Conservation (phyloP, 2,797 vertebrate genomes). For the Antrozous pallidus region DNA sequence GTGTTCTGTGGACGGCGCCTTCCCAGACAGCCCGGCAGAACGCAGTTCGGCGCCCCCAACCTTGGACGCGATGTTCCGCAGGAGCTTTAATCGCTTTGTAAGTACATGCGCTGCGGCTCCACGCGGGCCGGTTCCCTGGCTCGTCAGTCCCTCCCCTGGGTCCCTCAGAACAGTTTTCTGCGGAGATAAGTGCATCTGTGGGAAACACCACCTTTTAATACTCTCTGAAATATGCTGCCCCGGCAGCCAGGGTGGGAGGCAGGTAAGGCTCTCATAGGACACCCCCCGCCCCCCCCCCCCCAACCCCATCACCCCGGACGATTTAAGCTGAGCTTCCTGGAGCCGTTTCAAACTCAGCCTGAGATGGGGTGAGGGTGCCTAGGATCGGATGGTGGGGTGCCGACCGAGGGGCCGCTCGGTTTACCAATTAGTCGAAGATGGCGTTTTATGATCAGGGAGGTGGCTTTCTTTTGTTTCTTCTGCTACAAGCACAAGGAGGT, state of each 20-base stretch:
- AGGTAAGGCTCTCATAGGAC: not conserved
- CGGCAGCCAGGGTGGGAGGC: not conserved
- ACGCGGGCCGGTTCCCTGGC: not conserved
- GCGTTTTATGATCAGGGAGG: slow-evolving; percentile 53
- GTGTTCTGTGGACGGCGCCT: slow-evolving; percentile 68
- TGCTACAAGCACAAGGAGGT: slow-evolving; percentile 63
- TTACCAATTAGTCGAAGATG: slow-evolving; percentile 64
- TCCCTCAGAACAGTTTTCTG: not conserved
- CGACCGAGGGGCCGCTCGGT: not conserved
- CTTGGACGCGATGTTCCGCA: slow-evolving; percentile 74
- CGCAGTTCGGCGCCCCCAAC: slow-evolving; percentile 43
- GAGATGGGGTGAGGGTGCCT: not conserved
- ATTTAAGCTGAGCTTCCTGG: not conserved
- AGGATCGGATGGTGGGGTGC: not conserved
- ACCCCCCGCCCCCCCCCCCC: not conserved
- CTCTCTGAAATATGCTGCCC: not conserved
- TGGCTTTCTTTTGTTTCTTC: slow-evolving; percentile 72
- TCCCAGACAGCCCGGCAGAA: slow-evolving; percentile 2
- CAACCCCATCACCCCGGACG: not conserved
- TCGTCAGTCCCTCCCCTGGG: not conserved
- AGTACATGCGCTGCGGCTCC: slow-evolving; percentile 54
- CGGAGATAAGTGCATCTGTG: not conserved
- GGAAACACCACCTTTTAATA: not conserved
- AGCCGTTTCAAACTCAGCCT: not conserved
- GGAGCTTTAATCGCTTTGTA: slow-evolving; percentile 74